Evolutionary conservation across 2,797 vertebrate species (phyloP).

Genomic region (Spheniscus humboldti): DNA sequence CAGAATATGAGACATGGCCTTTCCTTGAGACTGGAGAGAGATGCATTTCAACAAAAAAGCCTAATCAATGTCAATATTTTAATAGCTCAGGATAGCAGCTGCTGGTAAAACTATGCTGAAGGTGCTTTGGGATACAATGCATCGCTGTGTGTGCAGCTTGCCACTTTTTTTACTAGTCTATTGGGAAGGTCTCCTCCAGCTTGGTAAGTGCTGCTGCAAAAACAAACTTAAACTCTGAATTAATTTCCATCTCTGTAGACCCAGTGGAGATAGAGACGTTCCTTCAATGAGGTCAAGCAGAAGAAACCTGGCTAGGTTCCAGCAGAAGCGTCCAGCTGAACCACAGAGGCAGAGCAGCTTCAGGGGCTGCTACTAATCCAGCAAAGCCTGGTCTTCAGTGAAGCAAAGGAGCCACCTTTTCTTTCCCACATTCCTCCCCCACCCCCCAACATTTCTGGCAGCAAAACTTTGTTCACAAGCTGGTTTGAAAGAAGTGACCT

Average conservation of each 20-base stretch:
- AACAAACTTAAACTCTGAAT: not conserved
- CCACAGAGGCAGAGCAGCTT: not conserved
- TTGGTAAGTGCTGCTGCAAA: not conserved
- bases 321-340: not conserved
- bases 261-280: not conserved
- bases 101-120: not conserved
- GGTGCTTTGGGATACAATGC: not conserved
- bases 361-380: not conserved
- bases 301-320: not conserved
- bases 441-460: not conserved
- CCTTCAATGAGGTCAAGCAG: rapidly evolving
- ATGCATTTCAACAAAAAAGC: not conserved
- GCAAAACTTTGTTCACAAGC: not conserved
- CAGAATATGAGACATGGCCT: not conserved
- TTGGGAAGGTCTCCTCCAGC: not conserved
- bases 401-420: not conserved
- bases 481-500: not conserved
- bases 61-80: not conserved
- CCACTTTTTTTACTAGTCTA: not conserved
- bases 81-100: not conserved
- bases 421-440: not conserved
- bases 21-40: not conserved
- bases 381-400: not conserved
- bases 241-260: not conserved
- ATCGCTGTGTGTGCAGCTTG: not conserved